A percentile compares a stretch with the other conserved stretches of the same genome.
phyloP scores from a whole-genome alignment of 2,113 vertebrate genomes.

The Guaruba guarouba region DNA sequence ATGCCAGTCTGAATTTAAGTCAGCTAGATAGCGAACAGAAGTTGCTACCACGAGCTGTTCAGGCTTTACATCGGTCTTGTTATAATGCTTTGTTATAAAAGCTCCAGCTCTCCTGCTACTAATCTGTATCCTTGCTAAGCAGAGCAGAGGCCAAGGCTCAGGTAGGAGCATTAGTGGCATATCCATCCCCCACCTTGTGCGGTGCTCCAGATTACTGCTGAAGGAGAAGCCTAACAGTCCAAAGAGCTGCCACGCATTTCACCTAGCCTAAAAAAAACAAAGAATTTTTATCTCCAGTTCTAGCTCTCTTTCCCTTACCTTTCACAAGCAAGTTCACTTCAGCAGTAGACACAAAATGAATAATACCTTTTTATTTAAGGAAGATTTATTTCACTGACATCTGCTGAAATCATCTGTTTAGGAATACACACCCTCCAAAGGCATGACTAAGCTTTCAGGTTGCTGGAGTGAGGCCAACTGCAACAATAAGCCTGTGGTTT shows the following conservation, averaged over 20 bases:
- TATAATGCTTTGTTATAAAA: background rate
- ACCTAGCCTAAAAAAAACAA: background rate
- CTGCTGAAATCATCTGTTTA: background rate
- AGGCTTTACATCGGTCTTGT: accelerated
- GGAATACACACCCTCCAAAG: background rate
- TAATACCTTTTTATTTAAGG: background rate
- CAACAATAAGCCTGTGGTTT: background rate
- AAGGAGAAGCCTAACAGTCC: background rate
- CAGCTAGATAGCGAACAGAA: background rate
- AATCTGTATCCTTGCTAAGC: background rate
- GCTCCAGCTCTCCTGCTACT: background rate
- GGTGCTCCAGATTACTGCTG: background rate
- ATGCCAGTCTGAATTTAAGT: background rate
- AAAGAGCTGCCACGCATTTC: background rate
- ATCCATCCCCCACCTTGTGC: background rate
- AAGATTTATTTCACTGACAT: background rate
- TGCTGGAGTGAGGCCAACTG: background rate
- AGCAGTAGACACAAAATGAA: background rate
- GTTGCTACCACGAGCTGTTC: background rate
- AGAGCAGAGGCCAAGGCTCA: background rate
- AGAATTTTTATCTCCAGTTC: background rate
- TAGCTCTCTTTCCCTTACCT: background rate
- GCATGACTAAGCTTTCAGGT: background rate
- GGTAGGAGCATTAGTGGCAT: background rate
- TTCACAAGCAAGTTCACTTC: background rate